A percentile compares a stretch with the other conserved stretches of the same genome.
Evolutionary conservation across 2,888 invertebrate species (phyloP).

Genomic region (Yponomeuta evonymella): DNA sequence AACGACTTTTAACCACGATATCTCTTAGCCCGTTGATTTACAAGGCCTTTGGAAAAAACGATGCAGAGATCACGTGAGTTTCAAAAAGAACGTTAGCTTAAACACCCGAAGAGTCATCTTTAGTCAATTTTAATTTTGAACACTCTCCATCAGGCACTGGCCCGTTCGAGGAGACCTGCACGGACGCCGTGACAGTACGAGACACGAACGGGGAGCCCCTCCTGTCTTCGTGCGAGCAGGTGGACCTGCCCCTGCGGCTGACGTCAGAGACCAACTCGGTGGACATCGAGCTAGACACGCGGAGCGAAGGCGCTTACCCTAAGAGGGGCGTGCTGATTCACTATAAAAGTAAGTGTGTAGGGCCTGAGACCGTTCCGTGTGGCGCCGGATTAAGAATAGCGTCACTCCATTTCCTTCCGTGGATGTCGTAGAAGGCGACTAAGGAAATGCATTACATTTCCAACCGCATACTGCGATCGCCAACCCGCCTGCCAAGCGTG

Average conservation of each 20-base stretch:
- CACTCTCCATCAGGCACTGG: slow-evolving; percentile 49
- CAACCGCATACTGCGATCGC: too few species aligned
- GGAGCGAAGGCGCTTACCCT: slow-evolving; percentile 72
- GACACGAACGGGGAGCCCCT: slow-evolving; percentile 67
- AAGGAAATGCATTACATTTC: too few species aligned
- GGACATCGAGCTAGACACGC: slow-evolving; percentile 62
- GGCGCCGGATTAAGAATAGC: too few species aligned
- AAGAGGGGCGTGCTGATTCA: slow-evolving; percentile 80
- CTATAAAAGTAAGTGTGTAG: slow-evolving; percentile 73
- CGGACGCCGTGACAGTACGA: slow-evolving; percentile 67
- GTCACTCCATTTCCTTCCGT: too few species aligned
- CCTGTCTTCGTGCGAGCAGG: slow-evolving; percentile 73
- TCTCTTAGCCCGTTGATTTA: too few species aligned
- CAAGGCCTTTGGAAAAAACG: too few species aligned
- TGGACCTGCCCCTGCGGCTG: slow-evolving; percentile 66
- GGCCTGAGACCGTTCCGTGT: too few species aligned
- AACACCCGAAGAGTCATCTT: background rate
- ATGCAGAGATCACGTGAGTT: too few species aligned
- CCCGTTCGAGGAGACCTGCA: slow-evolving; percentile 67
- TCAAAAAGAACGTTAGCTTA: too few species aligned
- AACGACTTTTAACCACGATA: too few species aligned
- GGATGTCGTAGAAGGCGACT: too few species aligned
- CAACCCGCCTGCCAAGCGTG: too few species aligned
- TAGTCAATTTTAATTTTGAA: background rate
- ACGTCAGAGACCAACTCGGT: slow-evolving; percentile 65